Percentiles rank a stretch among this genome's conserved stretches.
Conservation (phyloP, 2,113 vertebrate species). For the Cinclus mexicanus region DNA sequence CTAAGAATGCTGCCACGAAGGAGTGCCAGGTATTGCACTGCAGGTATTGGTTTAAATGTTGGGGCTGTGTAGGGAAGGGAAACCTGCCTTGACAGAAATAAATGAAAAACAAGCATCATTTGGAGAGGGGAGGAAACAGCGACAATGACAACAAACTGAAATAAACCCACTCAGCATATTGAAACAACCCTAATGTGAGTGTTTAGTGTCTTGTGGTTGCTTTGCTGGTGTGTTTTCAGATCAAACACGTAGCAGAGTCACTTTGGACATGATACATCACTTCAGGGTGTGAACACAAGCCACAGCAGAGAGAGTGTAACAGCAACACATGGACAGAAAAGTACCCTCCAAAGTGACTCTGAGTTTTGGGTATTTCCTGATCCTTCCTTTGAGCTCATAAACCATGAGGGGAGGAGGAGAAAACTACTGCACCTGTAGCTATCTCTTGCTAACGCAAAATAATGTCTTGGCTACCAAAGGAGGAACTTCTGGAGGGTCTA, state of each 20-base stretch:
- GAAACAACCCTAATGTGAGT: neutral
- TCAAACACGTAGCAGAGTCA: fast-evolving
- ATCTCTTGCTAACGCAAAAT: neutral
- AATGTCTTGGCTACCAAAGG: neutral
- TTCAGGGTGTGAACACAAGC: neutral
- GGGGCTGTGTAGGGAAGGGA: neutral
- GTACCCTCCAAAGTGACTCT: neutral
- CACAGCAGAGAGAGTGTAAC: neutral
- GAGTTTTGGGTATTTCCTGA: neutral
- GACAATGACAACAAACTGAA: neutral
- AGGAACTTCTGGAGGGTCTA: neutral
- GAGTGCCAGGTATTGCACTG: neutral
- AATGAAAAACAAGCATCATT: neutral
- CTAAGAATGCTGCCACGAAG: neutral
- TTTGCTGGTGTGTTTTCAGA: neutral
- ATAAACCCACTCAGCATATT: neutral
- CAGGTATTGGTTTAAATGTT: neutral
- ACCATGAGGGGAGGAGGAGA: neutral
- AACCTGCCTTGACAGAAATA: neutral
- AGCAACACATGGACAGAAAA: neutral
- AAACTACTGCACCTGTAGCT: neutral
- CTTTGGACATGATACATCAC: fast-evolving
- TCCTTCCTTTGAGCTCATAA: neutral
- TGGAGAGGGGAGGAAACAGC: neutral
- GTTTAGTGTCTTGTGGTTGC: neutral